Evolutionary conservation across 2,113 vertebrate genomes (phyloP), one percentile per base, ranked within the genome.

Genomic region (Loxodonta africana): DNA sequence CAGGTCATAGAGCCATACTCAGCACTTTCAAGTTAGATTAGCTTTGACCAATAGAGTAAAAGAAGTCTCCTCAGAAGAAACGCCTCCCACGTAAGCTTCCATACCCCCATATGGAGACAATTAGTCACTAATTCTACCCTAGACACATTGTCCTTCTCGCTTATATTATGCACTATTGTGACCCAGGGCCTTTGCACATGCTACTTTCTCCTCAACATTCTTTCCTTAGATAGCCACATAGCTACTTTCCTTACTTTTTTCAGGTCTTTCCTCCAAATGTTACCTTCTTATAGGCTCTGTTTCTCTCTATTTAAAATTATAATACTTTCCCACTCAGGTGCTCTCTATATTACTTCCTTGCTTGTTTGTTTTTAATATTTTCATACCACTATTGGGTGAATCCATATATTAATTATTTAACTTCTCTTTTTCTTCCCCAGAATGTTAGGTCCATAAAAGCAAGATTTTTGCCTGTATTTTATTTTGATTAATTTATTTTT

Each of bases 401-500:
- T 84, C 48, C 2, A 23, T 53, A 30, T 69, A 83, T 85, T 62
- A 37, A 0, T 74, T 84, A 71, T 74, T 94, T 60, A 74, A 65
- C 46, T 11, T 62, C 6, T 28, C 28, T 33, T 51, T 53, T 6
- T 37, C 2, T 12, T 33, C 26, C 5, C 6, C 41, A 74, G 37
- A 69, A 63, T 83, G 14, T 78, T 82, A 82, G n/a, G 44, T 69
- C 10, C 5, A 53, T 33, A 5, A 89, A 11, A 62, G 8, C 14
- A 90, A 17, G 1, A 28, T 77, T 85, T 93, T 67, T 83, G 15
- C 23, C 28, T 26, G 1, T 53, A 67, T 87, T 80, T 46, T 28
- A 53, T 87, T 86, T 57, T 90, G 10, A 53, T 57, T 90, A 2
- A 53, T 90, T 81, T 74, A 92, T 65, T 73, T 92, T 84, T 76